Conservation (phyloP, 2,113 vertebrate species). For the Nycticorax nycticorax region DNA sequence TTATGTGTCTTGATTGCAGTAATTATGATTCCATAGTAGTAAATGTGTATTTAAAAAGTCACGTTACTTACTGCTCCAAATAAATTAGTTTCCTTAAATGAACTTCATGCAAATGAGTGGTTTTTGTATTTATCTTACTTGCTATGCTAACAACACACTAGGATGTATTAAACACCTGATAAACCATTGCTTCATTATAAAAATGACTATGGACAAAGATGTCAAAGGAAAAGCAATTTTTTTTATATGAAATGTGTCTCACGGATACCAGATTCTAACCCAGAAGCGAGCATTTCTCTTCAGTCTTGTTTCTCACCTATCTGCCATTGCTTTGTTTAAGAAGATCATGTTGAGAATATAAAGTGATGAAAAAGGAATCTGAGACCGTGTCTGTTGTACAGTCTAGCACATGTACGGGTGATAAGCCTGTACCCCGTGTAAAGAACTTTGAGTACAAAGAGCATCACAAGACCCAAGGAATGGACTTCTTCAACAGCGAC, state of each 20-base stretch:
- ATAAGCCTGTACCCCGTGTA: neutral
- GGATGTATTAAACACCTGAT: conserved; percentile 30
- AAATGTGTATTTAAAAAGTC: conserved; percentile 63
- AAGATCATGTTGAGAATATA: neutral
- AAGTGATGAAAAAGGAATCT: neutral
- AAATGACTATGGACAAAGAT: neutral
- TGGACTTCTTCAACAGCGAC: neutral
- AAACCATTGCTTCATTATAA: neutral
- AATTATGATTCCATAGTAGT: conserved; percentile 66
- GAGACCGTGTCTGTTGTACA: neutral
- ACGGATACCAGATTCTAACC: neutral
- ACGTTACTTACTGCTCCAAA: conserved; percentile 26
- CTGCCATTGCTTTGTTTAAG: neutral
- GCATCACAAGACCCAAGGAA: neutral
- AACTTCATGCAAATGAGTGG: conserved; percentile 38
- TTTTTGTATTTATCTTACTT: conserved; percentile 51
- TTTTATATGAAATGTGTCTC: neutral
- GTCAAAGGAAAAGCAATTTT: neutral
- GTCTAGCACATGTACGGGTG: neutral
- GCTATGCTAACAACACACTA: conserved; percentile 22
- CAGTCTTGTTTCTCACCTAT: neutral
- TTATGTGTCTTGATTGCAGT: conserved; percentile 67
- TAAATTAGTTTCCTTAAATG: conserved; percentile 54
- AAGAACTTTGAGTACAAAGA: neutral
- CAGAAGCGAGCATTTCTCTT: neutral